Evolutionary conservation across 2,888 invertebrate genomes (phyloP).

Genomic region (Sminthurinus aureus): DNA sequence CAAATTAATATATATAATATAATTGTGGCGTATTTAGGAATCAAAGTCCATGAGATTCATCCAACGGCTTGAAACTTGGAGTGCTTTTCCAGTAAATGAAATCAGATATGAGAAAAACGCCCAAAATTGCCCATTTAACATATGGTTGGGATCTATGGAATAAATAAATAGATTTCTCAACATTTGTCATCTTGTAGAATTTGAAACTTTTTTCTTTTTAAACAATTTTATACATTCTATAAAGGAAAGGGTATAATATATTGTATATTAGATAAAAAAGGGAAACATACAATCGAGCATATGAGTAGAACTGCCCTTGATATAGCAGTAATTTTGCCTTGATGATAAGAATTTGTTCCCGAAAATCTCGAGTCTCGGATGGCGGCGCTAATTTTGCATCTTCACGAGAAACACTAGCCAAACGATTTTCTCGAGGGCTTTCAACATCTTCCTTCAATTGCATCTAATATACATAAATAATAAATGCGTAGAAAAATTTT

Average conservation of each 20-base stretch:
- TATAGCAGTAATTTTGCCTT: constrained; percentile 7
- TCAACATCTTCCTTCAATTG: not conserved
- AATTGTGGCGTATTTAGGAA: too few species aligned
- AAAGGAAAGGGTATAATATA: too few species aligned
- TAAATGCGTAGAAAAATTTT: too few species aligned
- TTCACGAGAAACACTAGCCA: constrained; percentile 2
- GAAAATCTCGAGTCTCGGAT: not conserved
- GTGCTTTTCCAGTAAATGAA: constrained; percentile 18
- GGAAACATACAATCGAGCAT: not conserved
- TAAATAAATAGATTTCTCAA: not conserved
- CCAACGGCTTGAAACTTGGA: constrained; percentile 10
- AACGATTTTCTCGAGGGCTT: not conserved
- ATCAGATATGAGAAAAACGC: constrained; percentile 3
- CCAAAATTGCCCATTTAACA: constrained; percentile 10
- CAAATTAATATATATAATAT: not conserved
- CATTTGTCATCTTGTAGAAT: not conserved
- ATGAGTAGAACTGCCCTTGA: not conserved
- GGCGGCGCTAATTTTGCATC: constrained; percentile 18
- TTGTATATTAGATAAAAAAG: too few species aligned
- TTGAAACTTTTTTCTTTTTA: not conserved
- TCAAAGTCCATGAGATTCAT: too few species aligned
- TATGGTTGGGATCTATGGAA: not conserved
- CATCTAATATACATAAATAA: not conserved
- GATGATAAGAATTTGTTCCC: not conserved
- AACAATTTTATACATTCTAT: not conserved